Conservation (phyloP, 2,888 invertebrate species). For the Tenthredo mesomela region DNA sequence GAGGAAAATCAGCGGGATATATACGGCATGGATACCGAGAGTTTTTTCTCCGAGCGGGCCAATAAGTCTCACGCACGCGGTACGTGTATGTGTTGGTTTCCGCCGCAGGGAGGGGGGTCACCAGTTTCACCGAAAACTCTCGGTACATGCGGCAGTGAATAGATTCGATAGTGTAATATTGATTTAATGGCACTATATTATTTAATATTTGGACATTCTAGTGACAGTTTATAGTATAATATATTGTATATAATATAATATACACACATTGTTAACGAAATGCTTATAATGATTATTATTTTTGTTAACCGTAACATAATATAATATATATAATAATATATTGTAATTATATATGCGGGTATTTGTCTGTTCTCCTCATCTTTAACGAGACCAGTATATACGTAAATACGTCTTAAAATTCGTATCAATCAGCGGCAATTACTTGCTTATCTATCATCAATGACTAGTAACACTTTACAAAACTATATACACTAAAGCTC, state of each 20-base stretch:
- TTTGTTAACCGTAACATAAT: slow-evolving; percentile 7
- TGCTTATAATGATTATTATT: slow-evolving; percentile 21
- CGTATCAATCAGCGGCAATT: slow-evolving; percentile 16
- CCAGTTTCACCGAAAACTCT: too few relatives aligned
- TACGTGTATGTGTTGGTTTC: too few relatives aligned
- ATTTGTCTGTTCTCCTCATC: background rate
- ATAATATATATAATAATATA: slow-evolving; percentile 23
- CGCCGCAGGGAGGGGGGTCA: too few relatives aligned
- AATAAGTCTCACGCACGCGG: too few relatives aligned
- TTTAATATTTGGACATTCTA: slow-evolving; percentile 75
- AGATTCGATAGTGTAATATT: slow-evolving; percentile 51
- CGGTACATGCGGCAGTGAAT: background rate
- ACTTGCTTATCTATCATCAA: slow-evolving; percentile 32
- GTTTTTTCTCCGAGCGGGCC: too few relatives aligned
- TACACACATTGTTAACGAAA: slow-evolving; percentile 54
- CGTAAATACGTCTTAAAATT: background rate
- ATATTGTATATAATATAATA: slow-evolving; percentile 57
- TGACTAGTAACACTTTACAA: slow-evolving; percentile 74
- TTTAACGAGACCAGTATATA: background rate
- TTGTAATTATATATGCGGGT: slow-evolving; percentile 5
- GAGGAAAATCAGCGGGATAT: background rate
- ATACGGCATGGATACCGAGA: too few relatives aligned
- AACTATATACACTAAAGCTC: slow-evolving; percentile 77
- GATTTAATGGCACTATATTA: slow-evolving; percentile 74
- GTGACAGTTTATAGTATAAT: slow-evolving; percentile 74